Percentiles rank a stretch among this genome's conserved stretches.
These are phyloP conservation scores for Lindbergichthys nudifrons DNA, from an alignment of 2,797 vertebrate genomes.

Conservation along the genomic window DNA sequence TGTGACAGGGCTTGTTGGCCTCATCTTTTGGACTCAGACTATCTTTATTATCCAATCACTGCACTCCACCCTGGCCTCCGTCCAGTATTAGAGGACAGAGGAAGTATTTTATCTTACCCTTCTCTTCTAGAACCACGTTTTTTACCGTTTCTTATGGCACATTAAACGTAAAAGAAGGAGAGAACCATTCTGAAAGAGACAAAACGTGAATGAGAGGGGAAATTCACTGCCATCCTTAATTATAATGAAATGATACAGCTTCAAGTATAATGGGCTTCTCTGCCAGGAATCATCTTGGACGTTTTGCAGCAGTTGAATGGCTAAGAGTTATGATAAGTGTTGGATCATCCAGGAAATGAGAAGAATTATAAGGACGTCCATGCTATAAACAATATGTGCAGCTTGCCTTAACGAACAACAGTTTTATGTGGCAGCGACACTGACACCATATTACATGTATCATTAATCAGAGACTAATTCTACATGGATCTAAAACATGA, in stretches of 20 bases:
- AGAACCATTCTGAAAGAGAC: conserved; percentile 27
- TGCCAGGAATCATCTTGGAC: conserved; percentile 37
- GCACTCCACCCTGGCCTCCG: conserved; percentile 51
- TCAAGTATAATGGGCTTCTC: conserved; percentile 25
- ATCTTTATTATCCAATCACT: conserved; percentile 76
- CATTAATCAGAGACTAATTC: conserved; percentile 7
- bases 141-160: conserved; percentile 46
- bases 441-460: conserved; percentile 26
- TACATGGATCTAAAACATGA: neutral
- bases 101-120: conserved; percentile 47
- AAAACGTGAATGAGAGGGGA: conserved; percentile 28
- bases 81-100: conserved; percentile 66
- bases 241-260: conserved; percentile 52
- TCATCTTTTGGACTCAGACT: conserved; percentile 60
- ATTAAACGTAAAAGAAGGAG: conserved; percentile 30
- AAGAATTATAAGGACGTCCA: conserved; percentile 13
- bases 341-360: conserved; percentile 11
- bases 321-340: conserved; percentile 25
- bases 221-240: conserved; percentile 55
- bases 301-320: conserved; percentile 51
- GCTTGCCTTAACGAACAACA: conserved; percentile 16
- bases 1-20: conserved; percentile 67
- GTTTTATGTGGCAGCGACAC: conserved; percentile 2
- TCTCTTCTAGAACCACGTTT: conserved; percentile 34
- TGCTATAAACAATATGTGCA: conserved; percentile 6